Evolutionary conservation across 1,140 invertebrate genomes (phyloP), one percentile per base, ranked within the genome.

Genomic region (Neotoxoptera formosana): DNA sequence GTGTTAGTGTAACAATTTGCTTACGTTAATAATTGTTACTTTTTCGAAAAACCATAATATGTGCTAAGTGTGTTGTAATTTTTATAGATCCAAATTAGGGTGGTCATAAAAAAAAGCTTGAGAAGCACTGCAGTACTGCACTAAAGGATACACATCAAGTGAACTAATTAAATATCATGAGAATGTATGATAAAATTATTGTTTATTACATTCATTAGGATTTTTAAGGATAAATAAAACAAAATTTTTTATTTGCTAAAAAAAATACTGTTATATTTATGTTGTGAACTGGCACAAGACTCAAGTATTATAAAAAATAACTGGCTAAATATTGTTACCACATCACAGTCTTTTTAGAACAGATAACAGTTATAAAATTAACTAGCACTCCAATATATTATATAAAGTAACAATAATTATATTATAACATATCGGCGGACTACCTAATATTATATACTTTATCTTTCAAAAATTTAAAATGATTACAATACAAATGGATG

Each of bases 221-320:
- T 2, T n/a, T n/a, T 67, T 34, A 48, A 45, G 23, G 88, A 34
- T n/a, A 76, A 91, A 76, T 48, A 76, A 91, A 76, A 56, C 21
- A 89, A 89, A 14, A 3, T 17, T 17, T 53, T 76, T 76, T 76
- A 11, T 41, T 67, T 8, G 2, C 23, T 67, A 93, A 47, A 93
- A 93, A 93, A 86, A 86, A 93, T 93, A 86, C 76, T 93, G 91
- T 93, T 86, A 93, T 86, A 93, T 86, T 93, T 76, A 76, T 76
- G n/a, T 86, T 53, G 91, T 93, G 81, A 86, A 93, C 91, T 86
- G 91, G 81, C 91, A 93, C 91, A 84, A 93, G 21, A 86, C 48
- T 86, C 91, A 53, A 84, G 23, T 92, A 83, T 34, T 83, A 84
- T 92, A 92, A 92, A 56, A 83, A 76, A n/a, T 76, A 76, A 84